Conservation (phyloP, 2,113 vertebrate species). For the Thunnus maccoyii region DNA sequence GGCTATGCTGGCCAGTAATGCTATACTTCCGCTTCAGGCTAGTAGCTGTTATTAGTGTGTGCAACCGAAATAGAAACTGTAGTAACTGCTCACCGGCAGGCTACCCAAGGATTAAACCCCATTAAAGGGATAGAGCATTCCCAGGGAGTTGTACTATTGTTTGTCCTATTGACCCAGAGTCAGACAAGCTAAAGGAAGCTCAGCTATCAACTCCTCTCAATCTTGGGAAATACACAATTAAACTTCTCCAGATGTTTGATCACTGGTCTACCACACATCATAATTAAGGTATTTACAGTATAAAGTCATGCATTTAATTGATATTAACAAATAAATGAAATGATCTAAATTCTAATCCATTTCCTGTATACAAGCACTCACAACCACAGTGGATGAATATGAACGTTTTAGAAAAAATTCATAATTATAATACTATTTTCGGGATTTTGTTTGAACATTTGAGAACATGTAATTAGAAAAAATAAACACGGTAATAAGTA, state of each 20-base stretch:
- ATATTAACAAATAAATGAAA: too few species aligned
- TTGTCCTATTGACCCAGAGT: not conserved
- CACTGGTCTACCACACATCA: too few species aligned
- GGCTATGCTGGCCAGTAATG: conserved; percentile 17
- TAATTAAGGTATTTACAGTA: too few species aligned
- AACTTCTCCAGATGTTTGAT: not conserved
- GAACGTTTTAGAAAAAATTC: too few species aligned
- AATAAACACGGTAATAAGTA: not conserved
- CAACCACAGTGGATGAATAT: too few species aligned
- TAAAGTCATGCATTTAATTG: too few species aligned
- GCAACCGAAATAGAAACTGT: conserved; percentile 20
- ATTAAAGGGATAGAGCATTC: conserved; percentile 15
- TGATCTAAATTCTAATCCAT: too few species aligned
- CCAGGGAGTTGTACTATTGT: conserved; percentile 12
- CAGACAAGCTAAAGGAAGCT: not conserved
- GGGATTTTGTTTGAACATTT: not conserved
- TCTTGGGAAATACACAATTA: not conserved
- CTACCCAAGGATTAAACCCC: conserved; percentile 21
- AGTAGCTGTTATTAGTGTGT: conserved; percentile 19
- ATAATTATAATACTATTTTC: too few species aligned
- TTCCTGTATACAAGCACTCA: too few species aligned
- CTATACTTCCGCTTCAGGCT: conserved; percentile 26
- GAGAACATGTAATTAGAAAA: not conserved
- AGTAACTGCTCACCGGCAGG: conserved; percentile 2
- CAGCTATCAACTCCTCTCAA: not conserved